Evolutionary conservation across 2,113 vertebrate species (phyloP).

Genomic region (Lycocorax pyrrhopterus): DNA sequence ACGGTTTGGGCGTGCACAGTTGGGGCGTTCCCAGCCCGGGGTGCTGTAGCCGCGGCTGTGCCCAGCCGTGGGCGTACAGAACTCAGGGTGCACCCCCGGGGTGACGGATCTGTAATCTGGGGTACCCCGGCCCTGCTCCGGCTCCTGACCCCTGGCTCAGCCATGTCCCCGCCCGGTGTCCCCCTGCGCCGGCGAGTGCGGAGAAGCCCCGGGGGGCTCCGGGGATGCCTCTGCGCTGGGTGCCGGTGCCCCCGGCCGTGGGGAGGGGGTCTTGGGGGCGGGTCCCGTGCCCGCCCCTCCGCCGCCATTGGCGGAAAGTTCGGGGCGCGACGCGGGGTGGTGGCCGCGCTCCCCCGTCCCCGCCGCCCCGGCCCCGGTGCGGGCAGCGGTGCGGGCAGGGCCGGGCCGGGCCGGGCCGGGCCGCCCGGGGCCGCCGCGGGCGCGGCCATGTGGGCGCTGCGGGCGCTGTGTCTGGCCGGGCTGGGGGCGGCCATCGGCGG

Average conservation of each 20-base stretch:
- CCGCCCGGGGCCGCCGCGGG: too few relatives aligned
- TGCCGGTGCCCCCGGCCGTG: background rate
- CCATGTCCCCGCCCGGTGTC: background rate
- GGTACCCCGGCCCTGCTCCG: background rate
- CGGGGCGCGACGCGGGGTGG: too few relatives aligned
- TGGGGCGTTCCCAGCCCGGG: background rate
- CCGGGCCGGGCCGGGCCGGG: too few relatives aligned
- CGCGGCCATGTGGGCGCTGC: too few relatives aligned
- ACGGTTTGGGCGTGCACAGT: background rate
- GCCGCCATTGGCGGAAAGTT: too few relatives aligned
- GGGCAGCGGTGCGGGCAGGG: too few relatives aligned
- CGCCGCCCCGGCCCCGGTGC: too few relatives aligned
- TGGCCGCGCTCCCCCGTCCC: too few relatives aligned
- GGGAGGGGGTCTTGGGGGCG: background rate
- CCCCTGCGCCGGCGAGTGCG: background rate
- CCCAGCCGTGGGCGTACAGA: too few relatives aligned
- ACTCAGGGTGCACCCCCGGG: background rate
- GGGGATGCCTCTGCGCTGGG: background rate
- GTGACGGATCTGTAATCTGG: background rate
- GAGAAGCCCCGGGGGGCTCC: background rate
- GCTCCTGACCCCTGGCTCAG: background rate
- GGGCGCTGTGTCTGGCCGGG: constrained; percentile 65
- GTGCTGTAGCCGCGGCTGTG: background rate
- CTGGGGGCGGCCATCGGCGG: constrained; percentile 57
- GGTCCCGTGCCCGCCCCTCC: background rate